These are phyloP conservation scores for Muraenolepis orangiensis DNA, from an alignment of 2,797 vertebrate species.

Conservation along the genomic window DNA sequence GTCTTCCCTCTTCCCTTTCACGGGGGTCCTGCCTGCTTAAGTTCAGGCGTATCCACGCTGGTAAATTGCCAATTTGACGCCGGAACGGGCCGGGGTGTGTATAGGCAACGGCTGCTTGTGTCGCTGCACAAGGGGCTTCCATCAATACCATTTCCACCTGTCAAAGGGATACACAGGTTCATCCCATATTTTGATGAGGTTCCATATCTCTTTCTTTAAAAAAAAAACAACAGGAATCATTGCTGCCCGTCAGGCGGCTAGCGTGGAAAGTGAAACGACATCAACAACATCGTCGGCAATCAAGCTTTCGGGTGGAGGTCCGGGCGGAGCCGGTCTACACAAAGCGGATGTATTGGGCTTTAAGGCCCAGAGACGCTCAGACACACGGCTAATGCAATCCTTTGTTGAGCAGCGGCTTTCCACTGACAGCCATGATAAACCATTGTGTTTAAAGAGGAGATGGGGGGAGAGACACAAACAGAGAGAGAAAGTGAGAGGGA, in stretches of 20 bases:
- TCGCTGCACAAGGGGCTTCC: slow-evolving; percentile 61
- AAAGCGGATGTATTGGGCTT: too few relatives aligned
- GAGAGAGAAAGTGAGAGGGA: slow-evolving; percentile 6
- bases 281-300: too few relatives aligned
- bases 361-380: not conserved
- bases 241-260: slow-evolving; percentile 31
- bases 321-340: too few relatives aligned
- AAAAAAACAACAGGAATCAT: slow-evolving; percentile 33
- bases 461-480: not conserved
- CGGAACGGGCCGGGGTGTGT: slow-evolving; percentile 31
- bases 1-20: slow-evolving; percentile 41
- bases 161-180: slow-evolving; percentile 32
- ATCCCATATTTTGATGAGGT: slow-evolving; percentile 24
- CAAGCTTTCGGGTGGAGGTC: too few relatives aligned
- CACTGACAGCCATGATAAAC: slow-evolving; percentile 13
- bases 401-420: slow-evolving; percentile 11
- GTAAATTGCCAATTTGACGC: slow-evolving; percentile 67
- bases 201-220: slow-evolving; percentile 15
- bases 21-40: slow-evolving; percentile 45
- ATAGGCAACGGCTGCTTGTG: too few relatives aligned
- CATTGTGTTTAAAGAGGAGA: slow-evolving; percentile 25
- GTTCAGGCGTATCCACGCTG: slow-evolving; percentile 66
- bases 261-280: not conserved
- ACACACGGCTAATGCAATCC: slow-evolving; percentile 6
- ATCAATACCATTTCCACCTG: slow-evolving; percentile 29